Conservation (phyloP, 1,140 invertebrate species). For the Trachymyrmex septentrionalis region DNA sequence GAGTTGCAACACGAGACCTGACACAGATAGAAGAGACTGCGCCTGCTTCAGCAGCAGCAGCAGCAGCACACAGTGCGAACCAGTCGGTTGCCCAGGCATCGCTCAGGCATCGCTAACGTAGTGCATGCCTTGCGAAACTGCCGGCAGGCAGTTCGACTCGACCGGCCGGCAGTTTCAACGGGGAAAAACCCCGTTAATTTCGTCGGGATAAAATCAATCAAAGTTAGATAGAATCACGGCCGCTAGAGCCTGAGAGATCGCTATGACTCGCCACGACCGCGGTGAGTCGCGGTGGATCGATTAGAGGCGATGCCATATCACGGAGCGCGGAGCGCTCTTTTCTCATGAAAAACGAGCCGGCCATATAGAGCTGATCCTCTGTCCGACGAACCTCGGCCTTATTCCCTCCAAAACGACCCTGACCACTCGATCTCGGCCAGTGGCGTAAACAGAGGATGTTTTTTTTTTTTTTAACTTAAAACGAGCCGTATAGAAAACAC, state of each 20-base stretch:
- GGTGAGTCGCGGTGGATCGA: conserved; percentile 12
- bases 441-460: conserved; percentile 29
- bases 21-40: conserved; percentile 83
- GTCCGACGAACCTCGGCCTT: conserved; percentile 53
- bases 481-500: neutral
- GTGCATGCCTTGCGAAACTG: conserved; percentile 74
- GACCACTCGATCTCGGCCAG: conserved; percentile 51
- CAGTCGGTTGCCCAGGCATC: conserved; percentile 58
- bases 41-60: conserved; percentile 36
- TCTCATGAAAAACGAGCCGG: conserved; percentile 57
- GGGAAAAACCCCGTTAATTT: conserved; percentile 74
- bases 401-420: conserved; percentile 51
- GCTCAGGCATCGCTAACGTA: conserved; percentile 41
- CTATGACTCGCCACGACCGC: conserved; percentile 15
- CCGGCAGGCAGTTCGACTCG: conserved; percentile 36
- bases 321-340: conserved; percentile 50
- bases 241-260: conserved; percentile 34
- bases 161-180: conserved; percentile 66
- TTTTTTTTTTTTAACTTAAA: neutral
- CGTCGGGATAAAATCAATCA: conserved; percentile 61
- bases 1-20: conserved; percentile 85
- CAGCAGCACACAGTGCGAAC: conserved; percentile 47
- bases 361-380: conserved; percentile 60
- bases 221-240: conserved; percentile 33
- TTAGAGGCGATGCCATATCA: conserved; percentile 45